These are phyloP conservation scores for Sardina pilchardus DNA, from an alignment of 2,113 vertebrate genomes.

Conservation along the genomic window DNA sequence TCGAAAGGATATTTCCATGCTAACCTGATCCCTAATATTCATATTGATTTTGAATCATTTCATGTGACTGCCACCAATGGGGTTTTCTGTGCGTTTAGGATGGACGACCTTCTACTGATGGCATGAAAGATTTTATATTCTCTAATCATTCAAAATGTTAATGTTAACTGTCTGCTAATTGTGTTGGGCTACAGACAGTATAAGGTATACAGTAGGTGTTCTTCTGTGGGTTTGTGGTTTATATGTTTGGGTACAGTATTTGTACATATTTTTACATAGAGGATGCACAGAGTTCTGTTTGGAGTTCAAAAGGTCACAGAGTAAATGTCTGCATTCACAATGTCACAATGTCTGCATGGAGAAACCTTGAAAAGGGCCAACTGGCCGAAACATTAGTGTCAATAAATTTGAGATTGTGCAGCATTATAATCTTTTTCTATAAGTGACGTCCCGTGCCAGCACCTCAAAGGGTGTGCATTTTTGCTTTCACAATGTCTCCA, in stretches of 20 bases:
- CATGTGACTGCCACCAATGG: neutral
- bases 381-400: too few species aligned
- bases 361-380: too few species aligned
- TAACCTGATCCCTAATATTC: neutral
- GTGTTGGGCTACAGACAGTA: neutral
- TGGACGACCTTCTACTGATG: neutral
- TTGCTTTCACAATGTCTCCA: too few species aligned
- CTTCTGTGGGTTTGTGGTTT: neutral
- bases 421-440: too few species aligned
- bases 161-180: neutral
- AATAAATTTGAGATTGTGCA: too few species aligned
- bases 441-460: too few species aligned
- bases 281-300: neutral
- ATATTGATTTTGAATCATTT: slow-evolving; percentile 8
- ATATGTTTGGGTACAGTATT: neutral
- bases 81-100: too few species aligned
- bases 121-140: neutral
- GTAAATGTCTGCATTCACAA: too few species aligned
- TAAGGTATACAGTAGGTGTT: neutral
- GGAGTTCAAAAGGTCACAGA: neutral
- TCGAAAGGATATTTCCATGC: too few species aligned
- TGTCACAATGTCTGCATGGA: too few species aligned
- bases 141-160: neutral
- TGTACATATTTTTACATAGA: neutral
- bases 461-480: too few species aligned